Evolutionary conservation across 92 coral and sea anemone species (phyloP), one percentile per base, ranked within the genome.

Genomic region (Galaxea fascicularis): DNA sequence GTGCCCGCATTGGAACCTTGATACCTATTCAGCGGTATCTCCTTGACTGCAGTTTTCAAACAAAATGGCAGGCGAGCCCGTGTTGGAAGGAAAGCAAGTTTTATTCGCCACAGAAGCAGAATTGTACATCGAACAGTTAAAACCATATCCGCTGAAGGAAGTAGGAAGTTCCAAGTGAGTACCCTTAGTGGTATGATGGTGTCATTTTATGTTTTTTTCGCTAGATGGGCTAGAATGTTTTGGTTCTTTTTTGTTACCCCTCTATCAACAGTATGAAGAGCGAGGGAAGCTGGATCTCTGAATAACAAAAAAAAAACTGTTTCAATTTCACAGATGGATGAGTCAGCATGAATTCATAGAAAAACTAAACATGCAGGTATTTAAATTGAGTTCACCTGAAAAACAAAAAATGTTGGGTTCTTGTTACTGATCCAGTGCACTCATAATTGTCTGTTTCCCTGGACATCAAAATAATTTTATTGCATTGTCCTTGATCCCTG

Each of bases 331-430:
- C 86, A 96, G 98, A 83, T 96, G 98, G 98, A 85, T 88, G 86
- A 83, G 86, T 63, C 93, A 96, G 70, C 98, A 96, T 77, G 98
- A 94, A 65, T 89, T 87, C 82, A 46, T 94, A 56, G 98, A 96
- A 76, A 96, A 96, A 80, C 95, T 96, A 28, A 96, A 96, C 76
- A 96, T 96, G 98, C 98, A 96, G 94, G 98, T 95, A 86, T 68
- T 35, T 2, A 35, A 35, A 35, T 35, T 35, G 2, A 35, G 41
- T 35, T 35, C 2, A 35, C 6, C 41, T 35, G n/a, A 35, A 35
- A 35, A 35, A 35, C 41, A 35, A 35, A 35, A 2, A 35, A 35
- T 35, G 6, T n/a, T 35, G 41, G 41, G 41, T 35, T 35, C 41
- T 2, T 35, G 41, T 35, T 2, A n/a, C n/a, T 35, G 3, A 6